phyloP scores from a whole-genome alignment of 2,113 vertebrate genomes.

The Podilymbus podiceps region DNA sequence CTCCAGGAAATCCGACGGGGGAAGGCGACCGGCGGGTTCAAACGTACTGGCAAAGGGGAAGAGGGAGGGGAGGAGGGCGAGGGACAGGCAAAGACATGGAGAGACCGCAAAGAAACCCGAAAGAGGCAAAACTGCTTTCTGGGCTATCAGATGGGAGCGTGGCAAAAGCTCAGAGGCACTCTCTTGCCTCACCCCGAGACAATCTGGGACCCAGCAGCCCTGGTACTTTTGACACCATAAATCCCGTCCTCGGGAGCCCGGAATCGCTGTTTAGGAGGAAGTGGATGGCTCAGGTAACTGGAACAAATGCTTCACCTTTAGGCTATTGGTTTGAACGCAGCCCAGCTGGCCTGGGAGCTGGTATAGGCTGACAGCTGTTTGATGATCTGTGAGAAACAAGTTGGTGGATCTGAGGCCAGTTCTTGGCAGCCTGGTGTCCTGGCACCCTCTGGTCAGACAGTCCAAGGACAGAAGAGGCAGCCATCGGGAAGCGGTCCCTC shows the following conservation, averaged over 20 bases:
- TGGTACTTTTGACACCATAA: background rate
- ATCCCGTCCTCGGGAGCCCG: background rate
- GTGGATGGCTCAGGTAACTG: constrained; percentile 49
- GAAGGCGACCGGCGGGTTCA: background rate
- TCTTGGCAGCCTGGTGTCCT: constrained; percentile 32
- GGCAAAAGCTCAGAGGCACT: background rate
- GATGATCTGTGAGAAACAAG: constrained; percentile 39
- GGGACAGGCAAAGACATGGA: background rate
- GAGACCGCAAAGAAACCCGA: background rate
- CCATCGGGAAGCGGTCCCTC: constrained; percentile 8
- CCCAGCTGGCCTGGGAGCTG: constrained; percentile 48
- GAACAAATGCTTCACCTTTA: constrained; percentile 59
- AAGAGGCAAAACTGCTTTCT: background rate
- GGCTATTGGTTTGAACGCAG: constrained; percentile 16
- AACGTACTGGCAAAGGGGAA: background rate
- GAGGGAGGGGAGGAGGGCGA: background rate
- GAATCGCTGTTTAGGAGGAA: background rate
- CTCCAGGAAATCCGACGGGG: background rate
- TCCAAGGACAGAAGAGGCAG: constrained; percentile 44
- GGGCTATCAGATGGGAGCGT: fast-evolving
- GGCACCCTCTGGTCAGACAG: background rate
- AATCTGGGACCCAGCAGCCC: background rate
- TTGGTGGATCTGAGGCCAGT: constrained; percentile 24
- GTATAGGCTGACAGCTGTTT: constrained; percentile 13
- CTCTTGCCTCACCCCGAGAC: background rate